These are phyloP conservation scores for Hyposoter dolosus DNA, from an alignment of 2,888 invertebrate genomes.

Conservation along the genomic window DNA sequence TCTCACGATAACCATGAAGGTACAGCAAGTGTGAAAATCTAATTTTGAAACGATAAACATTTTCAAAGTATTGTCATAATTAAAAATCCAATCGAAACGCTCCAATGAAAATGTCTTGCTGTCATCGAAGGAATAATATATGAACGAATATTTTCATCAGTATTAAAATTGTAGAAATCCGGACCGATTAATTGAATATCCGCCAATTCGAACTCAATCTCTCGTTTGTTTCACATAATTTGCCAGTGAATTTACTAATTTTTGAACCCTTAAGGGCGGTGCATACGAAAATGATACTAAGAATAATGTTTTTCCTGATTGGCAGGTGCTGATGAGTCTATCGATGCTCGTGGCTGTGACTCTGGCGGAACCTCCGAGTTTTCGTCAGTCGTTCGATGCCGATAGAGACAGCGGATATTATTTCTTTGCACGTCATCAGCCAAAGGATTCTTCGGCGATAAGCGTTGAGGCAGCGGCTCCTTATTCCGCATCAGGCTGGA, in stretches of 20 bases:
- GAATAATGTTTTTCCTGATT: background rate
- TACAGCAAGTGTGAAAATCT: slow-evolving; percentile 65
- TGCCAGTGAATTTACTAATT: background rate
- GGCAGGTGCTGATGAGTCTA: slow-evolving; percentile 82
- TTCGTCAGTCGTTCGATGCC: slow-evolving; percentile 76
- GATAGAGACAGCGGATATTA: slow-evolving; percentile 74
- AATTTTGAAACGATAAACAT: background rate
- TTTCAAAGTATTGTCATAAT: background rate
- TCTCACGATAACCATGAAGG: slow-evolving; percentile 79
- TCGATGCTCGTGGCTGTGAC: slow-evolving; percentile 83
- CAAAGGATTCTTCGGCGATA: slow-evolving; percentile 69
- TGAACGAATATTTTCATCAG: background rate
- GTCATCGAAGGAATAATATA: background rate
- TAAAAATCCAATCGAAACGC: background rate
- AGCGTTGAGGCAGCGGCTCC: slow-evolving; percentile 78
- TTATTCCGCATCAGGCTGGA: slow-evolving; percentile 85
- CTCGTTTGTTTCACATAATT: background rate
- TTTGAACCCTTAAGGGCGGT: background rate
- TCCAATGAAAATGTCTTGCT: background rate
- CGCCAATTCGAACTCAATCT: background rate
- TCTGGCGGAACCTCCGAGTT: slow-evolving; percentile 84
- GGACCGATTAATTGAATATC: background rate
- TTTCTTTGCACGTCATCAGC: slow-evolving; percentile 81
- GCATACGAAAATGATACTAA: background rate
- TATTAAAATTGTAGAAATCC: background rate